Base-by-base conservation (phyloP, 2,797 vertebrate species). In the Ispidina picta region DNA sequence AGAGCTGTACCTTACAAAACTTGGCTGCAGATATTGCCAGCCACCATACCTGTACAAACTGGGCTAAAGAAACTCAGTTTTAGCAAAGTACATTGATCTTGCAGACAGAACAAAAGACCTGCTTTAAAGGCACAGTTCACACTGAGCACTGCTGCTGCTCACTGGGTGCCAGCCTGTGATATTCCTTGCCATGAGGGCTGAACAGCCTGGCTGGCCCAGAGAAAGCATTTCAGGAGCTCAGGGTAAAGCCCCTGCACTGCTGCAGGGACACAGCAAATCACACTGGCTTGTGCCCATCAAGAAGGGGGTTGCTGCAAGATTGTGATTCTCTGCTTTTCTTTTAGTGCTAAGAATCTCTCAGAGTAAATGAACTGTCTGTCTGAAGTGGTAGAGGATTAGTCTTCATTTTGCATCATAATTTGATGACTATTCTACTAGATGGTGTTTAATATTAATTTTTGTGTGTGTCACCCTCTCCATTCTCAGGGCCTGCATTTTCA, bases 1-100 rank as follows among this genome's bases (percentile, higher is more conserved):
- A 95, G 95, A 96, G 83, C 58, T 91, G 86, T 77, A 89, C 94
- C 80, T 91, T 87, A 77, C 48, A 88, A 91, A 87, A 96, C 87
- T 83, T 89, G 86, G 86, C 87, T 95, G 26, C 75, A 88, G 96
- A 93, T 94, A 91, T 63, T 95, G 94, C 91, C 90, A 91, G 74
- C 83, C 80, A 86, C 75, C 54, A 63, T 84, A 90, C 77, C 78
- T 87, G 31, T 59, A 74, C 39, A 91, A 86, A 86, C 48, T 1
- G 1, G 78, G 56, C 81, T 76, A 35, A 94, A 83, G 79, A 93
- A 95, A 95, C 83, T 71, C 55, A 1, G 70, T 92, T 93, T 92
- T 81, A 73, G 78, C 89, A 64, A 94, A 84, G 35, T 65, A 31
- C 63, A 88, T 89, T 92, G 68, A 69, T 94, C 94, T 96, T 96